Evolutionary conservation across 2,888 invertebrate genomes (phyloP).

Genomic region (Lasioglossum morio): DNA sequence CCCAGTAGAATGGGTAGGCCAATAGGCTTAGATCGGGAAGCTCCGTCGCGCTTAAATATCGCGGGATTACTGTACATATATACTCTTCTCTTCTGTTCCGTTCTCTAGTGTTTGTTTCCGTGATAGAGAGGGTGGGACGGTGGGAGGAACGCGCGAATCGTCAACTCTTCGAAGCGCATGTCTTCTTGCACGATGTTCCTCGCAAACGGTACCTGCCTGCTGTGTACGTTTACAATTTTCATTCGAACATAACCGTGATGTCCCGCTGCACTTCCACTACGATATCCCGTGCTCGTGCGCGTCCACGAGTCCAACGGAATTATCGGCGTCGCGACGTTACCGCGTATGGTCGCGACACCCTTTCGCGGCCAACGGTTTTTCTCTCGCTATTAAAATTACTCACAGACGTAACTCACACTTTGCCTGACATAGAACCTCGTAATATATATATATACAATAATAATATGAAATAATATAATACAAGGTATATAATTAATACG

Average conservation of each 20-base stretch:
- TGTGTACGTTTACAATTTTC: neutral
- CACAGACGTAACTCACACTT: constrained; percentile 60
- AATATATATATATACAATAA: constrained; percentile 10
- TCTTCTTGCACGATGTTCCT: constrained; percentile 49
- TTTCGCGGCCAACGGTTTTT: constrained; percentile 22
- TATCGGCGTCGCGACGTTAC: neutral
- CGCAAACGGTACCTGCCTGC: constrained; percentile 33
- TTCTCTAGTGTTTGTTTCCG: neutral
- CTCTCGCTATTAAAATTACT: constrained; percentile 47
- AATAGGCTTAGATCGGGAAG: too few relatives aligned
- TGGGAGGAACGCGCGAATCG: constrained; percentile 1
- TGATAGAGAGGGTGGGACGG: neutral
- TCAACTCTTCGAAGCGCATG: constrained; percentile 50
- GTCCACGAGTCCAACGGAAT: neutral
- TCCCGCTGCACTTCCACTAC: constrained; percentile 1
- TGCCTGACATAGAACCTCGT: constrained; percentile 78
- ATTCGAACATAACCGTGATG: constrained; percentile 12
- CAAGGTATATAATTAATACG: constrained; percentile 34
- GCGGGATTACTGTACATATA: too few relatives aligned
- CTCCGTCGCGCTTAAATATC: too few relatives aligned
- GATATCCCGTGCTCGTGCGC: constrained; percentile 1
- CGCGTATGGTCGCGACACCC: neutral
- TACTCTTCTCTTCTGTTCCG: neutral
- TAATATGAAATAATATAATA: neutral
- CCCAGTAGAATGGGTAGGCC: too few relatives aligned